Base-by-base conservation (phyloP, 2,797 vertebrate genomes). In the Sphenodon punctatus region DNA sequence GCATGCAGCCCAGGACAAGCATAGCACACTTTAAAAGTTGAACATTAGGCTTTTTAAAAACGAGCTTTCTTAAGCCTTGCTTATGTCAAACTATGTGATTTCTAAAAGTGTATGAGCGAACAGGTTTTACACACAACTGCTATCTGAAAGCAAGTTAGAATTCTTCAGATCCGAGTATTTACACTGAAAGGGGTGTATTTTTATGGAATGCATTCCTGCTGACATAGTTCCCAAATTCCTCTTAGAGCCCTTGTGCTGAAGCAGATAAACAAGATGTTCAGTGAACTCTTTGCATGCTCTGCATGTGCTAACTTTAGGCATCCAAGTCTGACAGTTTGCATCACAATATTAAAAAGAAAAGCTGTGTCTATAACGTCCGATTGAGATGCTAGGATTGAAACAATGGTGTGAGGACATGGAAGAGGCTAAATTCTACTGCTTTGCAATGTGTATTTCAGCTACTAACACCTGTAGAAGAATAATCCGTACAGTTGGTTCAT, bases 91-190 rank as follows among this genome's bases (percentile, higher is more conserved):
- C 77, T 75, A 78, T 67, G 36, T 38, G 65, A 36, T 48, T 20
- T 74, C 74, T 15, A 43, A 75, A 41, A 51, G 9, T 55, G 25
- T 65, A 67, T 77, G 25, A 46, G 16, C 67, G 32, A 68, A 19
- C 16, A 51, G 32, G 32, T 51, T 59, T 39, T 58, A 75, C 39
- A 58, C 70, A 49, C 61, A 32, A 71, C 59, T 38, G 13, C 23
- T 86, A 84, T 72, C 38, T 76, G 61, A 66, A 82, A 36, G 61
- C 56, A 67, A 60, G 80, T 67, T 67, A 32, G 5, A 30, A 5
- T 69, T 66, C 61, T 89, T 71, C 27, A 78, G 38, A 4, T 49
- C 86, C 7, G 30, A 15, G 73, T 80, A 10, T 7, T 88, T 61
- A 63, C 27, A 8, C 19, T 43, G 34, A 81, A 30, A 30, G 68